Percentiles rank a stretch among this genome's conserved stretches.
Conservation (phyloP, 2,888 invertebrate genomes). For the Sphaeridia pumilis region DNA sequence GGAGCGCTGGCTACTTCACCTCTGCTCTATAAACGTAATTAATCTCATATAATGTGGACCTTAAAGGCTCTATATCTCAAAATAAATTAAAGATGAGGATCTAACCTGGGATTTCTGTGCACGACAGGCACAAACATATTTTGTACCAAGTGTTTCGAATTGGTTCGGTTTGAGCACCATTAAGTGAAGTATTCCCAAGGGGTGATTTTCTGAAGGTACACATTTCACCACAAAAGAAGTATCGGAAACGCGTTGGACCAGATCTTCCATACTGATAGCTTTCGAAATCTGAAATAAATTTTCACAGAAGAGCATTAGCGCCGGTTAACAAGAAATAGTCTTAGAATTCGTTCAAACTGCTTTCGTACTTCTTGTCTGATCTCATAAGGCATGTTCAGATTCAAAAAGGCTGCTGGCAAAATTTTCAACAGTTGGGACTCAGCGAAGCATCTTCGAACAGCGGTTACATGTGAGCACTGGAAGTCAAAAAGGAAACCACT, state of each 20-base stretch:
- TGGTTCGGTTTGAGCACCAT: conserved; percentile 45
- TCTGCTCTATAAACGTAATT: conserved; percentile 3
- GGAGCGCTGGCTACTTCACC: conserved; percentile 4
- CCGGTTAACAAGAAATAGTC: background rate
- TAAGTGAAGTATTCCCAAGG: conserved; percentile 58
- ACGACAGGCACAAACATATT: conserved; percentile 49
- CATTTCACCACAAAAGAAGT: conserved; percentile 60
- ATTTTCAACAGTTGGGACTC: conserved; percentile 51
- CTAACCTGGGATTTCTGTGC: conserved; percentile 44
- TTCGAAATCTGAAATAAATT: no score
- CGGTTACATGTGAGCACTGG: conserved; percentile 52
- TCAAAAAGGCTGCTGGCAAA: conserved; percentile 50
- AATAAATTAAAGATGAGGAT: conserved; percentile 2
- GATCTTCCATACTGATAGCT: conserved; percentile 39
- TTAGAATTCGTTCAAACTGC: background rate
- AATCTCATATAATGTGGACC: background rate
- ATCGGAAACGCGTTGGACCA: conserved; percentile 59
- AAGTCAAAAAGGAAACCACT: no score
- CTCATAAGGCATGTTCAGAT: conserved; percentile 49
- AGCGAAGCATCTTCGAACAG: conserved; percentile 51
- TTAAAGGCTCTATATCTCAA: background rate
- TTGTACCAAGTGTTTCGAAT: conserved; percentile 13
- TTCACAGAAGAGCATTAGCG: background rate
- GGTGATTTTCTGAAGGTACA: conserved; percentile 52
- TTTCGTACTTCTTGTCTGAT: conserved; percentile 44